Conservation (phyloP, 1,140 invertebrate species). For the Tetraneura akinire region DNA sequence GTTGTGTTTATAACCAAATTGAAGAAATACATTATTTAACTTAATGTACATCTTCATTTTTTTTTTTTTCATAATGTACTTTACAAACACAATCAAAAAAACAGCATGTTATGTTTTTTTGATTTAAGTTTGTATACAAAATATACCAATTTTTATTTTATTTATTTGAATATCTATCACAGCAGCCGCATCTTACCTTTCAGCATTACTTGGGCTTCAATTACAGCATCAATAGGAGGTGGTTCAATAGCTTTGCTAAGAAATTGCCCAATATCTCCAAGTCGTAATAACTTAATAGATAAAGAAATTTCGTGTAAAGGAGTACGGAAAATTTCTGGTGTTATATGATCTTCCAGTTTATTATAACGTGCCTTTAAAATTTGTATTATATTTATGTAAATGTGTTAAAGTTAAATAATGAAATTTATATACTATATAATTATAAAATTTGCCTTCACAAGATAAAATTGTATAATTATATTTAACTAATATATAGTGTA, state of each 20-base stretch:
- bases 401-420: neutral
- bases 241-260: constrained; percentile 91
- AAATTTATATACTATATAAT: no score
- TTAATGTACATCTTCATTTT: constrained; percentile 8
- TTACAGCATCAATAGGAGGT: constrained; percentile 90
- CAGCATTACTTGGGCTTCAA: constrained; percentile 79
- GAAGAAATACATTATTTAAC: constrained; percentile 27
- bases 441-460: no score
- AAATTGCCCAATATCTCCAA: constrained; percentile 89
- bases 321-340: constrained; percentile 94
- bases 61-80: neutral
- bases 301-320: constrained; percentile 88
- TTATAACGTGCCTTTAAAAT: constrained; percentile 66
- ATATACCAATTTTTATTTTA: constrained; percentile 6
- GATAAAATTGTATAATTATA: no score
- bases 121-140: constrained; percentile 10
- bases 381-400: constrained; percentile 9
- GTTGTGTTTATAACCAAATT: neutral
- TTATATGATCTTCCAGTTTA: constrained; percentile 85
- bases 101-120: neutral
- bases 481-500: no score
- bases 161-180: constrained; percentile 28
- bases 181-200: constrained; percentile 59
- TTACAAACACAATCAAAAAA: constrained; percentile 19
- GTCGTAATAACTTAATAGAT: constrained; percentile 80